Conservation (phyloP, 2,797 vertebrate genomes). For the Sebastes iracundus region DNA sequence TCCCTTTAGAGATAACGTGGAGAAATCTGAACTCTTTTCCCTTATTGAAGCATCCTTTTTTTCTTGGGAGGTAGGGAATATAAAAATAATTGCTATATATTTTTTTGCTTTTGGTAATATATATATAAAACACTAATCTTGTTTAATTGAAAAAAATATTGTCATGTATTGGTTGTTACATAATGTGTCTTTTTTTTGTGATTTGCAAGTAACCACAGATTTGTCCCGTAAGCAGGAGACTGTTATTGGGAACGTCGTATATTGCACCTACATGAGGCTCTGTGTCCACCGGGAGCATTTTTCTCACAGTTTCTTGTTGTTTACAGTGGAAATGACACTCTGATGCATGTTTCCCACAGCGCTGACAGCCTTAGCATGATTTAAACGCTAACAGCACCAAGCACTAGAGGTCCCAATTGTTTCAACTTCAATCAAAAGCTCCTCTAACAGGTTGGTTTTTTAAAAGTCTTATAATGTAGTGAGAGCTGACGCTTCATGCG, state of each 20-base stretch:
- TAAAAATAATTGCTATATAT: constrained; percentile 52
- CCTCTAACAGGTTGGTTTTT: not conserved
- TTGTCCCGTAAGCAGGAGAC: constrained; percentile 24
- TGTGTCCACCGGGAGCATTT: constrained; percentile 46
- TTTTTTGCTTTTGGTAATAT: constrained; percentile 59
- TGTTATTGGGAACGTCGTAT: constrained; percentile 28
- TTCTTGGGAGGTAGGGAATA: constrained; percentile 26
- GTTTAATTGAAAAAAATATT: constrained; percentile 52
- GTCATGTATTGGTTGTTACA: constrained; percentile 53
- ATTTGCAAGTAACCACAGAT: constrained; percentile 24
- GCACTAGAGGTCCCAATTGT: constrained; percentile 9
- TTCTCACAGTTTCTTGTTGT: constrained; percentile 25
- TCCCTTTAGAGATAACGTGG: constrained; percentile 41
- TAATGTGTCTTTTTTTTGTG: constrained; percentile 30
- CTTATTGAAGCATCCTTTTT: constrained; percentile 20
- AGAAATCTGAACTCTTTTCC: constrained; percentile 27
- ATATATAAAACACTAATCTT: constrained; percentile 49
- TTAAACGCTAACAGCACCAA: constrained; percentile 17
- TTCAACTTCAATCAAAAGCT: constrained; percentile 8
- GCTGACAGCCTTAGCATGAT: constrained; percentile 47
- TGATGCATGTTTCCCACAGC: constrained; percentile 51
- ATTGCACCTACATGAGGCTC: constrained; percentile 36
- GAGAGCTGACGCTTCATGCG: constrained; percentile 17
- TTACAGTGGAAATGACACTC: constrained; percentile 35
- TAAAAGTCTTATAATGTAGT: not conserved